Conservation (phyloP, 2,113 vertebrate species). For the Mionectes macconnelli region DNA sequence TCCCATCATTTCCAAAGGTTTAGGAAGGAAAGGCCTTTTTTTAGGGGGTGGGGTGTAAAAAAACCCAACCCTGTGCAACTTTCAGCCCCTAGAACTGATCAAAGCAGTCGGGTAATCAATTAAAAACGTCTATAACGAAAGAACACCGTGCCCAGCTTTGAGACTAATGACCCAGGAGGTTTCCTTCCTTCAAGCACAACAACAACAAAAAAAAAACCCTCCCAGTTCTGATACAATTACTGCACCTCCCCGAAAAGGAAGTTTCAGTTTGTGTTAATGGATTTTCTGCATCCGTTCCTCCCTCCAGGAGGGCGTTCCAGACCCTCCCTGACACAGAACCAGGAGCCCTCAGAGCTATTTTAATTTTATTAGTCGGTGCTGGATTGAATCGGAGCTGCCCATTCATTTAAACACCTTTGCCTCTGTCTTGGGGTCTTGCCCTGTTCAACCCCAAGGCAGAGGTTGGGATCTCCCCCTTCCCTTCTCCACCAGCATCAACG, state of each 20-base stretch:
- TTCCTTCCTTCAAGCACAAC: neutral
- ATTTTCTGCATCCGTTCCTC: neutral
- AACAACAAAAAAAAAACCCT: neutral
- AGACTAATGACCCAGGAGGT: neutral
- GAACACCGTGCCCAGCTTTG: rapidly evolving
- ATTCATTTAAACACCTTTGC: neutral
- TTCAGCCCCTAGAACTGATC: neutral
- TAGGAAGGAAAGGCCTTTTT: neutral
- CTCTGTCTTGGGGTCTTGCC: neutral
- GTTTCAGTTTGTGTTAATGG: neutral
- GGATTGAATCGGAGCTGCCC: neutral
- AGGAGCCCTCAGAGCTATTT: neutral
- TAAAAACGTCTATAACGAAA: neutral
- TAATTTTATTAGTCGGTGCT: rapidly evolving
- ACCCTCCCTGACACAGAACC: neutral
- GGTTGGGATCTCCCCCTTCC: neutral
- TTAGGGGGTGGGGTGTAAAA: no score
- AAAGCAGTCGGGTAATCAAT: neutral
- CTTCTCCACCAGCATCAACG: neutral
- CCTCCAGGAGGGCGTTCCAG: neutral
- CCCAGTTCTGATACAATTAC: neutral
- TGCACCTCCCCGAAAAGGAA: neutral
- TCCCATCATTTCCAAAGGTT: neutral
- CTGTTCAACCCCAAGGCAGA: neutral
- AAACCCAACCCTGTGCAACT: neutral